Evolutionary conservation across 2,888 invertebrate species (phyloP), one percentile per base, ranked within the genome.

Genomic region (Hymenopus coronatus): DNA sequence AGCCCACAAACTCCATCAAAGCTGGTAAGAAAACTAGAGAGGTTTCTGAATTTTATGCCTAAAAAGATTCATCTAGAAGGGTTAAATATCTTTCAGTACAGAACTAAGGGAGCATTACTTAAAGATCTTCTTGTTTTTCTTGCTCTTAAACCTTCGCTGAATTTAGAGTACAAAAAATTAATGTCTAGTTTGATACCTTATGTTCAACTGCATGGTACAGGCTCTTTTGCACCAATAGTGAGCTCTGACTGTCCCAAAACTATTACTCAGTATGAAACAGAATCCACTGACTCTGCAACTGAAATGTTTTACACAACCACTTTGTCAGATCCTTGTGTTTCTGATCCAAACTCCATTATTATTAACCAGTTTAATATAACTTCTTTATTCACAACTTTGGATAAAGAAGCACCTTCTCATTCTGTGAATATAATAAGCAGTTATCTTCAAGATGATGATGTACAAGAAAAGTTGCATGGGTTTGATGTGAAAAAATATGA

Each of bases 81-180:
- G 8, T 89, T 89, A 54, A 40, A 89, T 25, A 54, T 89, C 8
- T 15, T 83, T 28, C 14, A 20, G n/a, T 86, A 86, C 83, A 85
- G 33, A 83, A 89, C 89, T 15, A 81, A 33, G 83, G 85, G 86
- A 28, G 54, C 33, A 82, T 12, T 89, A 8, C 28, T 89, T 81
- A 86, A 85, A 30, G 82, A 89, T 12, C n/a, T 89, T 27, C 27
- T 89, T 3, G 25, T 86, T 25, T 85, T 86, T 54, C n/a, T 89
- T 12, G 82, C 89, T 9, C 28, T 27, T 6, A 89, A 87, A 28
- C 86, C 86, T 30, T 27, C 85, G 15, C 28, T 89, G 6, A 40
- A 86, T 30, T 20, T 33, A 30, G 54, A 85, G 28, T 28, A 82
- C 15, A 86, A 85, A 20, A 33, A 83, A n/a, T 28, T 86, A 14